Percentiles rank a stretch among this genome's conserved stretches.
These are phyloP conservation scores for Hirtodrosophila histrioides DNA, from an alignment of 2,888 invertebrate genomes.

Conservation along the genomic window DNA sequence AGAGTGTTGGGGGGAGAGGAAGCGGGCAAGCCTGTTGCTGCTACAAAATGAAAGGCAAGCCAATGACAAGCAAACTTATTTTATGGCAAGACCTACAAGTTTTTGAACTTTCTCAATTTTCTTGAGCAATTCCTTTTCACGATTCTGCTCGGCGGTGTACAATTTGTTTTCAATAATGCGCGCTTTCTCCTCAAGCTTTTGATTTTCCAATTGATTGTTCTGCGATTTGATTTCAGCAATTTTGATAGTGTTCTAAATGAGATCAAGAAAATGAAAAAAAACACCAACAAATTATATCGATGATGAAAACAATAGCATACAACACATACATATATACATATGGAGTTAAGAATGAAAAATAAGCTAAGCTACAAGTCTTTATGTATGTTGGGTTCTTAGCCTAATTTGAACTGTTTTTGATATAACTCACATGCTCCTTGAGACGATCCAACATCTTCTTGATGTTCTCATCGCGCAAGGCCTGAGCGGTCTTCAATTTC, in stretches of 20 bases:
- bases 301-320: constrained; percentile 45
- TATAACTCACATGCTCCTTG: constrained; percentile 92
- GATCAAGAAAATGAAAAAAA: constrained; percentile 51
- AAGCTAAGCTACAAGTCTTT: constrained; percentile 29
- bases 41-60: constrained; percentile 54
- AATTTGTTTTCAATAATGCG: constrained; percentile 90
- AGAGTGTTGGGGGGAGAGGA: not conserved
- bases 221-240: constrained; percentile 89
- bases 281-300: constrained; percentile 57
- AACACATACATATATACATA: constrained; percentile 23
- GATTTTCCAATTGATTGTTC: constrained; percentile 86
- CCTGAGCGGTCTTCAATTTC: constrained; percentile 93
- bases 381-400: too few relatives aligned
- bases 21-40: constrained; percentile 6
- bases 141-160: constrained; percentile 91
- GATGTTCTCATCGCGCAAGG: constrained; percentile 95
- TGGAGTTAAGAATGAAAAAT: not conserved
- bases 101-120: constrained; percentile 93
- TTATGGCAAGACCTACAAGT: constrained; percentile 87
- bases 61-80: constrained; percentile 27
- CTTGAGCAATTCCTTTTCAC: constrained; percentile 93
- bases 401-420: too few relatives aligned
- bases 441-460: constrained; percentile 95
- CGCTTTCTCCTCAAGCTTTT: constrained; percentile 88
- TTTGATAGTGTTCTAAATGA: constrained; percentile 87